Evolutionary conservation across 2,797 vertebrate species (phyloP).

Genomic region (Galago senegalensis): DNA sequence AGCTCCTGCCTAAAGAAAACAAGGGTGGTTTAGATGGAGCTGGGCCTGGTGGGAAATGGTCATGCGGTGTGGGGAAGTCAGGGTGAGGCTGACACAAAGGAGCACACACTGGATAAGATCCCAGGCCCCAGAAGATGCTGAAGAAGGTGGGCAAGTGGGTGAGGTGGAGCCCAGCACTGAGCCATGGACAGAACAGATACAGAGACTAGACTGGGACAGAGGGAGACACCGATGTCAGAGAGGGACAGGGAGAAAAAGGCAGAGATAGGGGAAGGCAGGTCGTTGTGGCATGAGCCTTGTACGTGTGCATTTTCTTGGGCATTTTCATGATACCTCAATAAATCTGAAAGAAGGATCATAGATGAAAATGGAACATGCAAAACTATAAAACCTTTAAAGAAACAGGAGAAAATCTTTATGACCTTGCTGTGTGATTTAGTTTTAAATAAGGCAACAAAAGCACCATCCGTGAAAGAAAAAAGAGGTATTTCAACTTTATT

Average conservation of each 20-base stretch:
- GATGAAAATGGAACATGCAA: neutral
- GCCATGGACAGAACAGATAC: accelerated
- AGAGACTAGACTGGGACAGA: neutral
- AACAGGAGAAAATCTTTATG: neutral
- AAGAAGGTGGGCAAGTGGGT: no score
- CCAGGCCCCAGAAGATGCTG: neutral
- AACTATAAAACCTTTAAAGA: neutral
- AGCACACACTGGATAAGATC: neutral
- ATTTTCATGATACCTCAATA: neutral
- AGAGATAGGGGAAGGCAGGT: neutral
- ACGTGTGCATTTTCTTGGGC: neutral
- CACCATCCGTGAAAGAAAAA: neutral
- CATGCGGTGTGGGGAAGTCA: neutral
- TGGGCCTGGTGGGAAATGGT: slow-evolving; percentile 44
- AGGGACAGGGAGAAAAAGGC: neutral
- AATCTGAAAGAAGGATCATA: neutral
- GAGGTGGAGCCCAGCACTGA: neutral
- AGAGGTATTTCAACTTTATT: neutral
- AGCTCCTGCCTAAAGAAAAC: slow-evolving; percentile 62
- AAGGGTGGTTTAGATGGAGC: neutral
- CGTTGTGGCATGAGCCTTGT: neutral
- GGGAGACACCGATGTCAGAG: neutral
- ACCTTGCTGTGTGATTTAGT: neutral
- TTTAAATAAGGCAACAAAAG: neutral
- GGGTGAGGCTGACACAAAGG: slow-evolving; percentile 52